Evolutionary conservation across 2,888 invertebrate genomes (phyloP), one percentile per base, ranked within the genome.

Genomic region (Sinotaia quadrata): DNA sequence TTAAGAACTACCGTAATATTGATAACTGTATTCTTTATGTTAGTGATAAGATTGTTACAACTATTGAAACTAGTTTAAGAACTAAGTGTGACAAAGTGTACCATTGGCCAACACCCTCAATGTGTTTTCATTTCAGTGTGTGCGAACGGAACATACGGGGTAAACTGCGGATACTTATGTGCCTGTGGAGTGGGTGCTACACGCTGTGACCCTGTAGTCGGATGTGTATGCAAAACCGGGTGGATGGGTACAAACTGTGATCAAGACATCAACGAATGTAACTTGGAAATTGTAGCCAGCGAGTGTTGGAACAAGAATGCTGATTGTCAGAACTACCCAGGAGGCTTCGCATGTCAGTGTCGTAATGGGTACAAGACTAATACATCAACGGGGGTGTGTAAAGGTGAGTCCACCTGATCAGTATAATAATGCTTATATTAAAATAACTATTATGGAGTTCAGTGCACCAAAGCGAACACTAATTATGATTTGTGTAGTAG

Each of bases 141-240:
- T 57, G 71, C 69, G 21, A 31, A 31, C 21, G 68, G 57, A 8
- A 68, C 69, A 29, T 74, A 67, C 61, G 74, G 74, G 12, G 52
- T 52, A 10, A 34, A 61, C 37, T 74, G 74, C 47, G 12, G 29
- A 2, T 36, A 74, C 10, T 37, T 54, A 2, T 74, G 74, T 59
- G 24, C 51, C 62, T 74, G 74, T 54, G 68, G 70, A 12, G 2
- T 37, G 10, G 69, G 71, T 8, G 49, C 66, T 8, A 52, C 41
- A 0, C 27, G 24, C 8, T 74, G 74, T 62, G 66, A 68, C 34
- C 29, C 29, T 4, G 18, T 36, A 3, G 36, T 29, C 2, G 74
- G 74, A 10, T 74, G 74, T 33, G 18, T 66, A 7, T 74, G 74
- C 57, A 62, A 54, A 24, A 12, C 33, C 8, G 74, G 74, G 0